Percentiles rank a stretch among this genome's conserved stretches.
phyloP scores from a whole-genome alignment of 2,797 vertebrate species.

The Falco biarmicus region DNA sequence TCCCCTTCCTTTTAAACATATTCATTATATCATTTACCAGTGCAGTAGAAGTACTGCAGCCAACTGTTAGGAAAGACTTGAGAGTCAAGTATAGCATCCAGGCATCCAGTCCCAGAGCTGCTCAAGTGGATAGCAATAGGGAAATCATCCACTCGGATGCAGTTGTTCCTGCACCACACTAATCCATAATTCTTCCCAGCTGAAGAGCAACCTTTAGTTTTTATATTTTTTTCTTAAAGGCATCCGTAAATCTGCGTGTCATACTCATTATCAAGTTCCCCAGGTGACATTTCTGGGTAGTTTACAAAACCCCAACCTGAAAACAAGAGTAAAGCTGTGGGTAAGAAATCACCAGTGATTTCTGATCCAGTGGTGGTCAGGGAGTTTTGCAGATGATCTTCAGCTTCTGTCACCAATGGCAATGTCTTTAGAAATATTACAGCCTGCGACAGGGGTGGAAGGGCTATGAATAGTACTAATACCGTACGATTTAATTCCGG shows the following conservation, averaged over 20 bases:
- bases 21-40: background rate
- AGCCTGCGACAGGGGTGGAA: background rate
- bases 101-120: background rate
- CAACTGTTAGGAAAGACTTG: background rate
- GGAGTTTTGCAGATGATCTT: background rate
- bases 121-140: background rate
- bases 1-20: background rate
- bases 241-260: background rate
- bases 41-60: background rate
- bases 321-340: background rate
- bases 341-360: background rate
- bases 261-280: background rate
- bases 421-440: background rate
- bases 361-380: background rate
- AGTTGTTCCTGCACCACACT: background rate
- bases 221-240: background rate
- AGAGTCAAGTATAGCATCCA: background rate
- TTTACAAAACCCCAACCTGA: background rate
- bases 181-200: background rate
- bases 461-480: background rate
- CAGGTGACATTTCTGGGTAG: background rate
- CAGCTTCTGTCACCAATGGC: background rate
- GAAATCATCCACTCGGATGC: background rate
- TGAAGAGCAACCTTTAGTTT: background rate
- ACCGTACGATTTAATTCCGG: background rate